phyloP scores from a whole-genome alignment of 2,888 invertebrate genomes.

The Limnephilus marmoratus region DNA sequence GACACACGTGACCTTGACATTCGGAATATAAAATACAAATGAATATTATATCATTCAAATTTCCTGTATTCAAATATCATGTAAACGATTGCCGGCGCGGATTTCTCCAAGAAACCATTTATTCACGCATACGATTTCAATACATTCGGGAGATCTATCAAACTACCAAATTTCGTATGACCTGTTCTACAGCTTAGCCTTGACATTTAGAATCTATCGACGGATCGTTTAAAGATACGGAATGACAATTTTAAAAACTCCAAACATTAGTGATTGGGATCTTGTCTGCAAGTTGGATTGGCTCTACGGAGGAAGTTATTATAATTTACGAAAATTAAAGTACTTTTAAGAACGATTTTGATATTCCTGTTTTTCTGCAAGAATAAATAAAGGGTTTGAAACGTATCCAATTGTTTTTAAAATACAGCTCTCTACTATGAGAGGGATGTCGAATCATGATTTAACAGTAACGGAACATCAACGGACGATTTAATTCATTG shows the following conservation, averaged over 20 bases:
- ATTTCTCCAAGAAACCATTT: constrained; percentile 21
- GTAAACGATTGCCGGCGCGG: constrained; percentile 24
- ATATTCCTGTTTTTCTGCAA: constrained; percentile 30
- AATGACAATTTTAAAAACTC: constrained; percentile 51
- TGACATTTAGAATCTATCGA: constrained; percentile 63
- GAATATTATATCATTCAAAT: constrained; percentile 54
- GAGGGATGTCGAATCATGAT: constrained; percentile 22
- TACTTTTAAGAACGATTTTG: neutral
- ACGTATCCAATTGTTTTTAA: constrained; percentile 11
- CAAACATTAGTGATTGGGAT: neutral
- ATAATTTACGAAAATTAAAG: neutral
- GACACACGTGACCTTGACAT: constrained; percentile 62
- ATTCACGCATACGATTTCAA: constrained; percentile 31
- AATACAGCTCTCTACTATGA: neutral
- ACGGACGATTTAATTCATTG: constrained; percentile 4
- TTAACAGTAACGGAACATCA: constrained; percentile 10
- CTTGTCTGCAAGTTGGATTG: neutral
- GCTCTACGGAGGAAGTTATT: neutral
- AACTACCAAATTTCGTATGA: constrained; percentile 52
- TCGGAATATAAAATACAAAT: constrained; percentile 58
- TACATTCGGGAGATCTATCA: constrained; percentile 40
- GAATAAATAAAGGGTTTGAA: constrained; percentile 14
- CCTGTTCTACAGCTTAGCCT: constrained; percentile 53
- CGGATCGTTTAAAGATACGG: constrained; percentile 41
- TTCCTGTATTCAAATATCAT: constrained; percentile 40